Conservation (phyloP, 2,888 invertebrate species). For the Tridacna crocea region DNA sequence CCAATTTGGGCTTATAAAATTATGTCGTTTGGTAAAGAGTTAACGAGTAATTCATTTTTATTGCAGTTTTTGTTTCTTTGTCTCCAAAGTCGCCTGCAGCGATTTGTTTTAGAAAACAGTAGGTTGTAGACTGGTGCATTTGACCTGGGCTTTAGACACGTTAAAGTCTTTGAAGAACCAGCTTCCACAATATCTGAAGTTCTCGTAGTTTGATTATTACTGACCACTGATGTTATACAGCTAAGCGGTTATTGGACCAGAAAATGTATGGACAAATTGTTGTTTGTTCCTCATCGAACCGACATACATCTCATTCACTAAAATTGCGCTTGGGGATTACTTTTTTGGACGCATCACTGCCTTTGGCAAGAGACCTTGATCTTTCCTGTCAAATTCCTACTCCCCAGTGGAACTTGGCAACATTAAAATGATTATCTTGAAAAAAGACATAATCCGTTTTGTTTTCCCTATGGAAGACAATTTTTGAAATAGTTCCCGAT, state of each 20-base stretch:
- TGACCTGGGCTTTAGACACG: too few species aligned
- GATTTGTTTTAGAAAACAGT: too few species aligned
- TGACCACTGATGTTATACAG: too few species aligned
- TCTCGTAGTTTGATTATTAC: too few species aligned
- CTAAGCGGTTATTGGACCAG: not conserved
- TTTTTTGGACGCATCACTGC: slow-evolving; percentile 11
- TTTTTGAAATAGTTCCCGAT: not conserved
- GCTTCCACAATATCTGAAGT: too few species aligned
- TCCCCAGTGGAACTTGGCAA: not conserved
- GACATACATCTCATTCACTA: not conserved
- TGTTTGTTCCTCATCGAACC: not conserved
- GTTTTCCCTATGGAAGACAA: not conserved
- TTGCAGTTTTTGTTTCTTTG: too few species aligned
- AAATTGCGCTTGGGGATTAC: not conserved
- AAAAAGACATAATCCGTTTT: not conserved
- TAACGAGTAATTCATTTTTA: too few species aligned
- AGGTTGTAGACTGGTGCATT: too few species aligned
- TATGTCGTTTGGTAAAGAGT: too few species aligned
- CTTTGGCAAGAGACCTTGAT: slow-evolving; percentile 2
- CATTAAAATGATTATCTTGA: slow-evolving; percentile 9
- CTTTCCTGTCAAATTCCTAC: slow-evolving; percentile 1
- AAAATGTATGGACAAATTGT: not conserved
- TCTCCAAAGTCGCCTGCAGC: too few species aligned
- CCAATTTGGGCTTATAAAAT: too few species aligned
- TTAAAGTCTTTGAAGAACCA: too few species aligned